Base-by-base conservation (phyloP, 2,113 vertebrate species). In the Mus spicilegus region DNA sequence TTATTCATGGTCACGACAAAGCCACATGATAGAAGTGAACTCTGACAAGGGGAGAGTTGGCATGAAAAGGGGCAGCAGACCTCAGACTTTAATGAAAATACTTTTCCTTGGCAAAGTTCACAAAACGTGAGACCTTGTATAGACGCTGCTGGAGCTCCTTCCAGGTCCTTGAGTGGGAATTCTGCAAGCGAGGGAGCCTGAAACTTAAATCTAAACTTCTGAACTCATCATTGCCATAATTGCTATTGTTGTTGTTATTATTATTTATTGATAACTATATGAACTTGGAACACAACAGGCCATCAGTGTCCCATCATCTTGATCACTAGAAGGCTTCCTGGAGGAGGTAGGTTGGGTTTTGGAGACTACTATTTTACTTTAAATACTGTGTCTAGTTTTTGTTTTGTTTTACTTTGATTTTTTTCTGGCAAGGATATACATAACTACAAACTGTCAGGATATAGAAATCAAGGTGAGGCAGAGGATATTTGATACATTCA, bases 141-240 rank as follows among this genome's bases (percentile, higher is more conserved):
- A 90, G n/a, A 76, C 4, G 81, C 42, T 46, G 14, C 70, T 36
- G 30, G 24, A 36, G 16, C 4, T n/a, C 78, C 20, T 94, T 87
- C 19, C 46, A 28, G 28, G 54, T 42, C 36, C 17, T 84, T 78
- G 58, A 77, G 49, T 51, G 33, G 63, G 63, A 7, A 5, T 16
- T 16, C 73, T 13, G 4, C 11, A 56, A 96, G n/a, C 33, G 76
- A 65, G 22, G 16, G 7, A 84, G 10, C n/a, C 69, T 87, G 46
- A 87, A 75, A 92, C 49, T 56, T 90, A 95, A 75, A 51, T 90
- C 5, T n/a, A 73, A 75, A 33, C 30, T 85, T 88, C 36, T 93
- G 56, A 78, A 58, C 87, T 78, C 30, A 75, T 70, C 9, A 65
- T 77, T 54, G 46, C n/a, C 39, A 78, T 33, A 26, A 63, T 28